Conservation (phyloP, 2,888 invertebrate genomes). For the Pecten maximus region DNA sequence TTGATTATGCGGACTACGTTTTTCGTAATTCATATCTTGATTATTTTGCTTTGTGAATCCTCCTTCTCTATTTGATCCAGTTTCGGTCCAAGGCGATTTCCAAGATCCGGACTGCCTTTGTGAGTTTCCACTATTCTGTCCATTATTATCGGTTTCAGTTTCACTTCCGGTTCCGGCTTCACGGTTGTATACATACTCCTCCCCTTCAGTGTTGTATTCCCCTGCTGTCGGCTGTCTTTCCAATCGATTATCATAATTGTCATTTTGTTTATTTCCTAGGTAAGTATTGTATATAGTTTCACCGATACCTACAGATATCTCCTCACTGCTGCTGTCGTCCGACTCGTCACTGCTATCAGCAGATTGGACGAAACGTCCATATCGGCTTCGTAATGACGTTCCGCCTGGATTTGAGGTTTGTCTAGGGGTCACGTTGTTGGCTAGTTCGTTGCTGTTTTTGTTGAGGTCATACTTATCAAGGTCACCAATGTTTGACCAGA, state of each 20-base stretch:
- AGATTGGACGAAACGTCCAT: background rate
- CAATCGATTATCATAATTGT: background rate
- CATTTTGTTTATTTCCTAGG: background rate
- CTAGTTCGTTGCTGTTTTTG: background rate
- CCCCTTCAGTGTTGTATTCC: background rate
- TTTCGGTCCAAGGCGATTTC: background rate
- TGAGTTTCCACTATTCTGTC: background rate
- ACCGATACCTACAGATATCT: background rate
- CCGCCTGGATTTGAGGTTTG: too few species aligned
- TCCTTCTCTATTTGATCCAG: background rate
- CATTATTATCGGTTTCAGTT: background rate
- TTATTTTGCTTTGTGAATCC: background rate
- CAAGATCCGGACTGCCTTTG: background rate
- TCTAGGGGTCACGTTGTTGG: background rate
- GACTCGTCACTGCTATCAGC: background rate
- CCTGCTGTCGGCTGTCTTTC: background rate
- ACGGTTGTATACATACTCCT: background rate
- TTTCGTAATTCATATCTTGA: background rate
- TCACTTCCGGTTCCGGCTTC: background rate
- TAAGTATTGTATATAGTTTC: background rate
- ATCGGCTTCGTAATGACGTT: background rate
- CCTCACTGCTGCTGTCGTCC: background rate
- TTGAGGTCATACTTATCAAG: background rate
- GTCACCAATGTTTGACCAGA: background rate
- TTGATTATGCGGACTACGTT: background rate